These are phyloP conservation scores for Apteryx mantelli DNA, from an alignment of 2,113 vertebrate species.

Conservation along the genomic window DNA sequence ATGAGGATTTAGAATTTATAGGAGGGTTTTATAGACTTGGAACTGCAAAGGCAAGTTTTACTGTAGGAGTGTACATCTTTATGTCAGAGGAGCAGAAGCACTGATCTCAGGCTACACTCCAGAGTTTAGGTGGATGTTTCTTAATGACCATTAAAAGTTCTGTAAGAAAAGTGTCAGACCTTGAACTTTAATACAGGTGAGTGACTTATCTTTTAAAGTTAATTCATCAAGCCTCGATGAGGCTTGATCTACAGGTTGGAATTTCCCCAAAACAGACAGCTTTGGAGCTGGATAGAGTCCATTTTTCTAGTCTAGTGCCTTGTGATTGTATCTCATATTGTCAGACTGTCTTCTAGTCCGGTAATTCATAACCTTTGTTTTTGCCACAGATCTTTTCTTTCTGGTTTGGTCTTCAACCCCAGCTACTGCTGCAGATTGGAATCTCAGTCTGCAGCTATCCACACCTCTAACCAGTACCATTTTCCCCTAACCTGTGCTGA, in stretches of 20 bases:
- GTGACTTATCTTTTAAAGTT: not conserved
- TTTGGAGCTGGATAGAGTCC: not conserved
- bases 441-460: not conserved
- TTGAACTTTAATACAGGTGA: no score
- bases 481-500: not conserved
- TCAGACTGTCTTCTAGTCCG: not conserved
- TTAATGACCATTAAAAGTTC: not conserved
- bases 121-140: not conserved
- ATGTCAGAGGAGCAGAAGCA: not conserved
- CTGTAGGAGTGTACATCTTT: not conserved
- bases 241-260: not conserved
- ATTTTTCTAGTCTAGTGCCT: not conserved
- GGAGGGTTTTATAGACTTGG: not conserved
- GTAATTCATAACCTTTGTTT: not conserved
- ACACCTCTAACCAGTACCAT: not conserved
- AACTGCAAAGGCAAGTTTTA: not conserved
- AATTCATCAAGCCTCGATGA: not conserved
- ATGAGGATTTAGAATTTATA: not conserved
- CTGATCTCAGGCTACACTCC: not conserved
- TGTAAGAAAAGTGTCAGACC: not conserved
- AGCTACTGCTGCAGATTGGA: not conserved
- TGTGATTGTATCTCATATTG: not conserved
- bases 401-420: not conserved
- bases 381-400: not conserved
- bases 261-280: not conserved